Conservation (phyloP, 2,888 invertebrate species). For the Lacanobia wlatinum region DNA sequence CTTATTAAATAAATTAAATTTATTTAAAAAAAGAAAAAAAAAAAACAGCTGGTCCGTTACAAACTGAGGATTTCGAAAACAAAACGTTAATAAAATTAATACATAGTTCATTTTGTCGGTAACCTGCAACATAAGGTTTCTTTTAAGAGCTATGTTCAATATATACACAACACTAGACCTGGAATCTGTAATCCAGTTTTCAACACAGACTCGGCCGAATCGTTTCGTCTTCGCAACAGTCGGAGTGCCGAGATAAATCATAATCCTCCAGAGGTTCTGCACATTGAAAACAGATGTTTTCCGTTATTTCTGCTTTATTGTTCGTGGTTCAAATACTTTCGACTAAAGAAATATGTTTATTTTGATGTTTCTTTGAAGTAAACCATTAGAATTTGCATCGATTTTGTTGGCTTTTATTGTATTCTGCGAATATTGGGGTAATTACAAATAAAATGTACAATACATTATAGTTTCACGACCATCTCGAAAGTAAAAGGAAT, state of each 20-base stretch:
- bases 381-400: conserved; percentile 4
- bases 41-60: too few species aligned
- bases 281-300: conserved; percentile 61
- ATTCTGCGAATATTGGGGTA: background rate
- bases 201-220: conserved; percentile 37
- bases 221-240: conserved; percentile 38
- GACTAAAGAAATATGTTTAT: conserved; percentile 32
- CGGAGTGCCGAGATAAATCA: conserved; percentile 51
- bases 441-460: conserved; percentile 6
- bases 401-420: background rate
- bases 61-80: background rate
- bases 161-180: conserved; percentile 14
- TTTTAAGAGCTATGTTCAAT: background rate
- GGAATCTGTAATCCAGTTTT: conserved; percentile 43
- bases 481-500: too few species aligned
- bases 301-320: conserved; percentile 48
- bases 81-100: background rate
- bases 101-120: background rate
- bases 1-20: too few species aligned
- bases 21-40: too few species aligned
- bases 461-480: background rate
- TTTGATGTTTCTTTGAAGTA: conserved; percentile 38
- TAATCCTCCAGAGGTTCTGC: conserved; percentile 46
- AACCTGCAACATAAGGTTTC: background rate
- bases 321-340: conserved; percentile 45